These are phyloP conservation scores for Chloebia gouldiae DNA, from an alignment of 2,113 vertebrate species.

Conservation along the genomic window DNA sequence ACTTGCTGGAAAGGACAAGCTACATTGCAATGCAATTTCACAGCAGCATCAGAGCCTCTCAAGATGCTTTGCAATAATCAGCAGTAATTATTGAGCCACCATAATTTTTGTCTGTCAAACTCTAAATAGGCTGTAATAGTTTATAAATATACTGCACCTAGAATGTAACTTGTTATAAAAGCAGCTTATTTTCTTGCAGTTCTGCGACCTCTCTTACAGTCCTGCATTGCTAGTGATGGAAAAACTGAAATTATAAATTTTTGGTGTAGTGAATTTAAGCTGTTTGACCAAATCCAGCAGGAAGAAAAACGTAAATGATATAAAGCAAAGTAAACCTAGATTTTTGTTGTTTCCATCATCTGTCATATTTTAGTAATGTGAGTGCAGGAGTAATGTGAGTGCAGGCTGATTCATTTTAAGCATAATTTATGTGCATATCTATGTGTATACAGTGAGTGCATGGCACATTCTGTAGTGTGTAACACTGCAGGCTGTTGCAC, in stretches of 20 bases:
- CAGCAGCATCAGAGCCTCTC: background rate
- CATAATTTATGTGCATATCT: background rate
- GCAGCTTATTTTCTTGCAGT: background rate
- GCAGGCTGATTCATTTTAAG: background rate
- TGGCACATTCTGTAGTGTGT: background rate
- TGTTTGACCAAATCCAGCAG: background rate
- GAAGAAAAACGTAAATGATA: background rate
- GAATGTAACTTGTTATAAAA: background rate
- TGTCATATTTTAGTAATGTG: background rate
- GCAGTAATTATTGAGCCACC: background rate
- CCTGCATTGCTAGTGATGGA: background rate
- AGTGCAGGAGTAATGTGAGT: background rate
- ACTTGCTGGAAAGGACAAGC: background rate
- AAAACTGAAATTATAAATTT: background rate
- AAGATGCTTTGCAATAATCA: background rate
- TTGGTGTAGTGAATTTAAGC: background rate
- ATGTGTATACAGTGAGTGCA: background rate
- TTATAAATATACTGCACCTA: background rate
- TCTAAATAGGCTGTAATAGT: background rate
- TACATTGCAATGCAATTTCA: background rate
- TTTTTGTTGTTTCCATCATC: background rate
- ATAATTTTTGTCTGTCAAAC: background rate
- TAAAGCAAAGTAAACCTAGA: background rate
- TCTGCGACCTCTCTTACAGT: rapidly evolving
- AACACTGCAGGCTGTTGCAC: background rate